Conservation (phyloP, 2,888 invertebrate genomes). For the Athetis lepigone region DNA sequence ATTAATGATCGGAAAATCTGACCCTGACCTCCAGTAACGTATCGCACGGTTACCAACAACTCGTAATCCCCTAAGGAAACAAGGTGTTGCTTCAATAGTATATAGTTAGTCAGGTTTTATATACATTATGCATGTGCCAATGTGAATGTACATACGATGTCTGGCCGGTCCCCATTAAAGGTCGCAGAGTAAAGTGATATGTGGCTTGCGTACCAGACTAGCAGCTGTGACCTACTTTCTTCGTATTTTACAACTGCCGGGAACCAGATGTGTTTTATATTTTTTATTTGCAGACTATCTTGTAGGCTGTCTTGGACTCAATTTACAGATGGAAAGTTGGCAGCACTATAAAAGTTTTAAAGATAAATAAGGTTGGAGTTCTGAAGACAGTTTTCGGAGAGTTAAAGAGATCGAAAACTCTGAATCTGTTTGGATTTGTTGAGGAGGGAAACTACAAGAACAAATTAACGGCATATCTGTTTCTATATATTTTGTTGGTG, state of each 20-base stretch:
- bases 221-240: constrained; percentile 61
- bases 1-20: constrained; percentile 1
- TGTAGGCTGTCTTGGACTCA: neutral
- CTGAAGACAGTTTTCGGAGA: constrained; percentile 1
- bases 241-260: constrained; percentile 47
- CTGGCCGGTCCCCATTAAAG: constrained; percentile 59
- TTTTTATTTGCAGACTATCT: constrained; percentile 16
- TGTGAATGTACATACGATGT: constrained; percentile 23
- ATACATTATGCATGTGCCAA: constrained; percentile 7
- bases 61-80: constrained; percentile 9
- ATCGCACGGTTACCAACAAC: constrained; percentile 7
- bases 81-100: constrained; percentile 24
- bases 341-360: constrained; percentile 14
- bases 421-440: neutral
- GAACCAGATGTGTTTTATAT: constrained; percentile 32
- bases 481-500: neutral
- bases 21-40: constrained; percentile 16
- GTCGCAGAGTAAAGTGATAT: constrained; percentile 53
- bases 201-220: constrained; percentile 37
- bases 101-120: neutral
- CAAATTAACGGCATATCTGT: constrained; percentile 7
- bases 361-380: constrained; percentile 8
- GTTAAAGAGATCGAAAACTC: constrained; percentile 1
- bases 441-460: constrained; percentile 1
- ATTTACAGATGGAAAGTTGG: constrained; percentile 7